phyloP scores from a whole-genome alignment of 2,113 vertebrate species.

The Eulacestoma nigropectus region DNA sequence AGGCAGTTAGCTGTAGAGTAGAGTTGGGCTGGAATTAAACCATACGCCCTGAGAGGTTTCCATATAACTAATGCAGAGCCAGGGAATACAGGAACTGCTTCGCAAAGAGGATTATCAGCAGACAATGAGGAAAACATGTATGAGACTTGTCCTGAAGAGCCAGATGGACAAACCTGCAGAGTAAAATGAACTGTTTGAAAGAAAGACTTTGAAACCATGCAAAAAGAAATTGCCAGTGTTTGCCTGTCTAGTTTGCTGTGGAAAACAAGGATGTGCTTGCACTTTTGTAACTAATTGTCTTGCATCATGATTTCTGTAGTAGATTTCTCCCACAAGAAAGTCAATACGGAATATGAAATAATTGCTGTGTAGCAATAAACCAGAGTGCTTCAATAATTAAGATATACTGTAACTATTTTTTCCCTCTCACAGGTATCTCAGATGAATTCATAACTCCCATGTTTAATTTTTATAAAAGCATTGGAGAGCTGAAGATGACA shows the following conservation, averaged over 20 bases:
- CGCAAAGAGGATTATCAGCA: neutral
- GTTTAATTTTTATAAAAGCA: constrained; percentile 97
- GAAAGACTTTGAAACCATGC: neutral
- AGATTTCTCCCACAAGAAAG: neutral
- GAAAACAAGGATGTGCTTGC: neutral
- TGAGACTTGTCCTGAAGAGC: neutral
- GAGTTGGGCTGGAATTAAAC: neutral
- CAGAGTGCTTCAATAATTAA: neutral
- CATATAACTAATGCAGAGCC: neutral
- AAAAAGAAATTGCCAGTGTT: neutral
- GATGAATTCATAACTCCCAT: constrained; percentile 94
- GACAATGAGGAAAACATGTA: fast-evolving
- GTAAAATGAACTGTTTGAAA: neutral
- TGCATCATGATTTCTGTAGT: neutral
- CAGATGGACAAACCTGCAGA: neutral
- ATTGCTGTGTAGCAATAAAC: neutral
- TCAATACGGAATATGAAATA: neutral
- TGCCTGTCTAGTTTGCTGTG: neutral
- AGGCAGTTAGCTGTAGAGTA: neutral
- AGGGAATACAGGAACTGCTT: neutral
- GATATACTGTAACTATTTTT: neutral
- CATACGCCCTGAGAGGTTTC: neutral
- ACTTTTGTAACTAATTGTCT: neutral
- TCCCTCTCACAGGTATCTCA: constrained; percentile 83
- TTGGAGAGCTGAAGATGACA: constrained; percentile 89